Evolutionary conservation across 2,797 vertebrate genomes (phyloP), one percentile per base, ranked within the genome.

Genomic region (Eulemur coronatus): DNA sequence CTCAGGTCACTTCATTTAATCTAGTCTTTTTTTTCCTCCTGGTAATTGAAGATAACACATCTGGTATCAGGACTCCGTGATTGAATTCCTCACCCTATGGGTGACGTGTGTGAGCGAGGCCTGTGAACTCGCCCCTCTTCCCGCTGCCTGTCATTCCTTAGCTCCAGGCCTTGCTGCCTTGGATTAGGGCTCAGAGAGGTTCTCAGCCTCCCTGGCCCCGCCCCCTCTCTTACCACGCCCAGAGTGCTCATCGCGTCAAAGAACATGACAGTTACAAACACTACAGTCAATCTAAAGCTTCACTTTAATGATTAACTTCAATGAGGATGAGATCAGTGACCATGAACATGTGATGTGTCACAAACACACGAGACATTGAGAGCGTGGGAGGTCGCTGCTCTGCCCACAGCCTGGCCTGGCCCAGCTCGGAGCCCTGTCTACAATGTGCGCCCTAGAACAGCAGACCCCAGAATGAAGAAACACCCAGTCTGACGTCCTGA

Each of bases 381-480:
- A 24, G 22, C 2, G 3, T 0, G 4, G 28, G 7, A 0, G 0
- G 12, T 22, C 55, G 57, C 2, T 0, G 1, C 63, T 26, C 67
- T 69, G 48, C 43, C 82, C 6, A 13, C 8, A 13, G 28, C 67
- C 26, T 14, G 43, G 24, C 7, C 61, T n/a, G 28, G 35, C 3
- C 57, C 33, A 43, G 59, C 18, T 4, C 0, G 12, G 41, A 24
- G 22, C 13, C 11, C 24, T 14, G 28, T 22, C 35, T 69, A 12
- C 1, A 55, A 35, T 4, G 0, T 6, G 6, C 38, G 13, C 38
- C 22, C 12, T 20, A 33, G 48, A 55, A 61, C 2, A 0, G 22
- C 1, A 17, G 41, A 8, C 38, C 55, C 63, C 15, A 28, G 61
- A 59, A 80, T 33, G 41, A 79, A 84, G 59, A 72, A 38, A 73